Evolutionary conservation across 2,888 invertebrate genomes (phyloP), one percentile per base, ranked within the genome.

Genomic region (Cataglyphis altisquamis): DNA sequence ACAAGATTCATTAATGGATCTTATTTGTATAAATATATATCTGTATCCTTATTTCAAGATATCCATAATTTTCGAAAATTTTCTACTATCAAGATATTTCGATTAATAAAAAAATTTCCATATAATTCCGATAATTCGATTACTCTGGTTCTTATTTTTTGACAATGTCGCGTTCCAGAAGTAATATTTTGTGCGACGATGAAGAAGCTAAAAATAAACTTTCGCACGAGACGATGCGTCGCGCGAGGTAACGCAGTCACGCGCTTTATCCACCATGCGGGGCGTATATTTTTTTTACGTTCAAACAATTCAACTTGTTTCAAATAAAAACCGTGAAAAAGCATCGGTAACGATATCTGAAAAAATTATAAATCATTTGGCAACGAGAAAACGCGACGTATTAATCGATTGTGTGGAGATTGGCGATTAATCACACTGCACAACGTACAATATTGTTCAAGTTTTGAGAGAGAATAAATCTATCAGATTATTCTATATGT

Each of bases 391-490:
- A 84, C 74, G 81, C 60, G 81, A 39, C 29, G 36, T 73, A 75
- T 67, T 84, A 83, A 84, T 88, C 84, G 81, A 89, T 85, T 64
- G 84, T 39, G 21, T 39, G 21, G 66, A 63, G 32, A 32, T 3
- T 77, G 32, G 45, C 83, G 75, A 84, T 87, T 87, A 86, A 89
- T 87, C 81, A 81, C 81, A 78, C 73, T 66, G 66, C 84, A 48
- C 48, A 67, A 84, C 84, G 77, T 48, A 77, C 70, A 81, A 80
- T 86, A 67, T 75, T 62, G 82, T 63, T 62, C 62, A 83, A 88
- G 45, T 18, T 68, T 45, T 15, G n/a, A 52, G 18, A 52, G n/a
- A 52, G 48, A 41, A 75, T 83, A 82, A 85, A 89, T 88, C 81
- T 66, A 66, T 45, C 78, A 60, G 63, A 68, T 57, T 55, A 55